phyloP scores from a whole-genome alignment of 2,113 vertebrate genomes.

The Talpa occidentalis region DNA sequence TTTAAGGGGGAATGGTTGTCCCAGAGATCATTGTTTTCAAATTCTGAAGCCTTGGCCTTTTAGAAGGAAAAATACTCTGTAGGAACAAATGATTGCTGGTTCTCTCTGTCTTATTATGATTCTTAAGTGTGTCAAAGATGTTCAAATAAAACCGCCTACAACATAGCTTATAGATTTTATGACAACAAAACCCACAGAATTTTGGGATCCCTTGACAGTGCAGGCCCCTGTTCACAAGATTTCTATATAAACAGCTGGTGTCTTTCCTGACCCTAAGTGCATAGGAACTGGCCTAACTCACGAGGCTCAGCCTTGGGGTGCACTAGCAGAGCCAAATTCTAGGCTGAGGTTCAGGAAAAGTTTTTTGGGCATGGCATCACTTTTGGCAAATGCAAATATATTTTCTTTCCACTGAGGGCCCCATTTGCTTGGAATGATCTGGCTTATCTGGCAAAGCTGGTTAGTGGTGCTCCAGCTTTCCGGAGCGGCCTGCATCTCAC shows the following conservation, averaged over 20 bases:
- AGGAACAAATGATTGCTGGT: conserved; percentile 40
- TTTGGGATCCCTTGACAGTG: not conserved
- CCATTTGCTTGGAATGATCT: conserved; percentile 59
- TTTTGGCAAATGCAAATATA: conserved; percentile 45
- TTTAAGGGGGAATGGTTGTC: conserved; percentile 28
- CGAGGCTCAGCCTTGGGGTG: not conserved
- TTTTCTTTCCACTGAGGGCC: conserved; percentile 53
- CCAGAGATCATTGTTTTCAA: not conserved
- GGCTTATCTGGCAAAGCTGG: conserved; percentile 40
- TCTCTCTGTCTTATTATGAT: conserved; percentile 43
- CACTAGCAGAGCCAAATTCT: not conserved
- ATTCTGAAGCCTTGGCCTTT: conserved; percentile 40
- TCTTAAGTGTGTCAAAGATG: not conserved
- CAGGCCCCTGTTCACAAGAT: not conserved
- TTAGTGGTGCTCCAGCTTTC: not conserved
- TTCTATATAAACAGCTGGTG: not conserved
- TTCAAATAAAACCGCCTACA: conserved; percentile 1
- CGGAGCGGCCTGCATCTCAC: not conserved
- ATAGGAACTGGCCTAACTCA: not conserved
- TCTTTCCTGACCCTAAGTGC: not conserved
- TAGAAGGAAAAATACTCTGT: not conserved
- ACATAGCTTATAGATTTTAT: conserved; percentile 26
- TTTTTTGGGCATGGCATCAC: conserved; percentile 56
- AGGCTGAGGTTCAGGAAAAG: conserved; percentile 65
- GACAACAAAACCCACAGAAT: not conserved